These are phyloP conservation scores for Eremobia ochroleuca DNA, from an alignment of 2,888 invertebrate species.

Conservation along the genomic window DNA sequence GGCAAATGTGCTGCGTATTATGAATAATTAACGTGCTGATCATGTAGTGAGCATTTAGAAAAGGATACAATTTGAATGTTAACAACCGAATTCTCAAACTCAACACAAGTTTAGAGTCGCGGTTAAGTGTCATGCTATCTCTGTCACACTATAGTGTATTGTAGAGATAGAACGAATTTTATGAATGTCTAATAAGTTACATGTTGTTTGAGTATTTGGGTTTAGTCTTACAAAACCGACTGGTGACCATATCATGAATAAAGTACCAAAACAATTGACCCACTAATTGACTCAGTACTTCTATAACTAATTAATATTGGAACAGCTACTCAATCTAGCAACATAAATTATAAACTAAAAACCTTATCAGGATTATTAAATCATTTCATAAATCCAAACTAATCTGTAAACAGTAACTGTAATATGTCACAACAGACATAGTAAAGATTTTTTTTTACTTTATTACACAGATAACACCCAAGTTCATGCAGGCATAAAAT, in stretches of 20 bases:
- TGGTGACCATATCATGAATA: background rate
- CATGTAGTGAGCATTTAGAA: background rate
- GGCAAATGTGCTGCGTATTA: constrained; percentile 65
- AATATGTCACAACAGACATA: constrained; percentile 13
- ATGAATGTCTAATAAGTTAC: background rate
- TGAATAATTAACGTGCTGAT: background rate
- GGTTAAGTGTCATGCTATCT: constrained; percentile 19
- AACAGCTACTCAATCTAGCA: background rate
- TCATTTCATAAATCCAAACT: constrained; percentile 1
- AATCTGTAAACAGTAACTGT: constrained; percentile 14
- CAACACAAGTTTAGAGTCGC: background rate
- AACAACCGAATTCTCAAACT: constrained; percentile 2
- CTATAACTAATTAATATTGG: background rate
- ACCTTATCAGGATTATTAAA: background rate
- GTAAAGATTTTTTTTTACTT: constrained; percentile 22
- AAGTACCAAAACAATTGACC: background rate
- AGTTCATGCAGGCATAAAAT: constrained; percentile 32
- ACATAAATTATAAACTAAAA: background rate
- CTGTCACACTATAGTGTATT: constrained; percentile 7
- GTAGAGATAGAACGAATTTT: background rate
- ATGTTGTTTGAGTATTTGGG: constrained; percentile 1
- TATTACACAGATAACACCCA: constrained; percentile 26
- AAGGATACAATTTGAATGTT: background rate
- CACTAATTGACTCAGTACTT: background rate
- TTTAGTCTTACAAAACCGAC: background rate